Percentiles rank a stretch among this genome's conserved stretches.
Evolutionary conservation across 1,140 invertebrate genomes (phyloP).

Genomic region (Orchestia grillus): DNA sequence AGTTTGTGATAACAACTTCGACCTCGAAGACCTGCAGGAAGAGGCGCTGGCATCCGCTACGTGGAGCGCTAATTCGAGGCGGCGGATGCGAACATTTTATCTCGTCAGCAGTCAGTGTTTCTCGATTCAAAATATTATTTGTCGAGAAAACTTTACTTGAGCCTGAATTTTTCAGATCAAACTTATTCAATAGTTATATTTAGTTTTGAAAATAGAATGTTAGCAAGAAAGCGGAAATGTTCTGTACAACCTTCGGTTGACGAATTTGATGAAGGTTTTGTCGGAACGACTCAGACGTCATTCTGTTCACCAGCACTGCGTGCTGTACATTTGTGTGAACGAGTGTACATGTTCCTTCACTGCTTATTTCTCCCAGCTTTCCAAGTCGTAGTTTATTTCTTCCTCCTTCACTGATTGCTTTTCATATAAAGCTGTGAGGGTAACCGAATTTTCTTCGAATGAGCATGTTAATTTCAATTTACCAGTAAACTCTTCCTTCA

Average conservation of each 20-base stretch:
- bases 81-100: not conserved
- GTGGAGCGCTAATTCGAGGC: too few relatives aligned
- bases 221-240: not conserved
- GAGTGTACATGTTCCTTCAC: not conserved
- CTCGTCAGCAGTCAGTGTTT: not conserved
- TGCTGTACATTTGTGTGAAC: not conserved
- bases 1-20: not conserved
- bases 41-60: too few relatives aligned
- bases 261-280: not conserved
- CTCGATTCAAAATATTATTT: not conserved
- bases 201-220: not conserved
- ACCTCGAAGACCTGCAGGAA: too few relatives aligned
- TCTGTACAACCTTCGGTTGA: not conserved
- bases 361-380: not conserved
- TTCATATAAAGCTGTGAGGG: too few relatives aligned
- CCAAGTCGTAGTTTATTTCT: not conserved
- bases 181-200: not conserved
- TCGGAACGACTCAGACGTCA: not conserved
- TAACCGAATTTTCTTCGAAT: too few relatives aligned
- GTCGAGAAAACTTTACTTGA: not conserved
- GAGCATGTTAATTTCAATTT: too few relatives aligned
- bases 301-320: too few relatives aligned
- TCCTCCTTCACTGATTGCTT: too few relatives aligned
- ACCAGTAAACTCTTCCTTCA: too few relatives aligned
- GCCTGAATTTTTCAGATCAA: not conserved